Evolutionary conservation across 2,797 vertebrate genomes (phyloP), one percentile per base, ranked within the genome.

Genomic region (Eulemur mongoz): DNA sequence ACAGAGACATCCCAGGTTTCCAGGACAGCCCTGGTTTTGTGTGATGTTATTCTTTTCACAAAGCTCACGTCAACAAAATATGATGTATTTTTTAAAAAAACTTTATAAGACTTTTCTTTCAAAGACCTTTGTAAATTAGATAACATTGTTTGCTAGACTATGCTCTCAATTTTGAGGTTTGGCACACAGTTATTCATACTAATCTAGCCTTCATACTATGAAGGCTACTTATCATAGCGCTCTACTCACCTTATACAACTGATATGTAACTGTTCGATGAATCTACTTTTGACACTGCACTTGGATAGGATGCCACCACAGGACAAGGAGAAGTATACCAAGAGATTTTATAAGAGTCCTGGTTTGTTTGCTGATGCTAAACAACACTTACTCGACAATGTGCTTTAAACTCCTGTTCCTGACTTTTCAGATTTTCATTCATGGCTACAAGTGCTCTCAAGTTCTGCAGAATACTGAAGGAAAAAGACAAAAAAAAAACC

Each of bases 381-480:
- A 73, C 50, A 18, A 92, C 72, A 98, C 99, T 99, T 98, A 99
- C 99, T 88, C 99, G 99, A 97, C 99, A 99, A 89, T 99, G 99
- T 32, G 99, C 98, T 94, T 99, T 99, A 97, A 99, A 99, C 80
- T 99, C 99, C 96, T 99, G 99, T 95, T 99, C 99, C 97, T 99
- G 99, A 88, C 99, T 99, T 98, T 99, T 99, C 54, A 99, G 99
- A 97, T 98, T 99, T 97, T 99, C 99, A 89, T 99, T 99, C 99
- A 99, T 99, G 27, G 99, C 99, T 54, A 99, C 99, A 91, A 99
- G 98, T 8, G 99, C 98, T 95, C 98, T 99, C 76, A 99, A 98
- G 97, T 98, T 99, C 98, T 99, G 99, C 45, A 99, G 98, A 90
- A 99, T 18, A 79, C 99, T 99, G 98, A 88, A 80, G 81, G 98